Base-by-base conservation (phyloP, 2,113 vertebrate species). In the Mormoops blainvillei region DNA sequence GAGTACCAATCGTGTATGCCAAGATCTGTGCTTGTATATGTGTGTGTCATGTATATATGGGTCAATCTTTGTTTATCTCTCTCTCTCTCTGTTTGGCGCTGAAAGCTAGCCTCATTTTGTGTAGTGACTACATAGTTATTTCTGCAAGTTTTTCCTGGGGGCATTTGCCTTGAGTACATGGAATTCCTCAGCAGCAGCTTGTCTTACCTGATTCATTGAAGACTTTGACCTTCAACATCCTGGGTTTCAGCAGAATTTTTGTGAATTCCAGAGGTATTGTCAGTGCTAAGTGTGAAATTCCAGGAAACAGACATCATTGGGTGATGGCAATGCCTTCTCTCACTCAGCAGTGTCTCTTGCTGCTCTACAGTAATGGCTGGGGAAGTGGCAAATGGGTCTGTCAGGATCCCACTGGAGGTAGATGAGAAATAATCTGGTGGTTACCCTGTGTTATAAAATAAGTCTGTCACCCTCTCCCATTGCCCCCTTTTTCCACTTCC, bases 181-280 rank as follows among this genome's bases (percentile, higher is more conserved):
- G 45, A 87, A 83, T 77, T 91, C 58, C 48, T 95, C 74, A 81
- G 56, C 63, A 36, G 16, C 48, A 58, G 33, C 89, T 63, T 89
- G 52, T 80, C 65, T 73, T 78, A 83, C 45, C 87, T 61, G 71
- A 82, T 86, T 95, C 87, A 58, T 54, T 89, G 41, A 95, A 96
- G 94, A 97, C n/a, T 31, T 0, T 95, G 78, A 91, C 93, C 87
- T 97, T 93, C 87, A 96, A 3, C 70, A 94, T 65, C 33, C 45
- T 74, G 83, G 80, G 63, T 93, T 96, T 91, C 61, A 15, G 28
- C 36, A 81, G 88, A 77, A 63, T 81, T 67, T 95, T 93, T 91
- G 45, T 89, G 96, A 36, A 20, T 78, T 94, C 80, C 71, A 81
- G 87, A 85, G 65, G 36, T 33, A 84, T 78, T 91, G 82, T 85